Base-by-base conservation (phyloP, 64 coral and sea anemone species). In the Orbicella faveolata region DNA sequence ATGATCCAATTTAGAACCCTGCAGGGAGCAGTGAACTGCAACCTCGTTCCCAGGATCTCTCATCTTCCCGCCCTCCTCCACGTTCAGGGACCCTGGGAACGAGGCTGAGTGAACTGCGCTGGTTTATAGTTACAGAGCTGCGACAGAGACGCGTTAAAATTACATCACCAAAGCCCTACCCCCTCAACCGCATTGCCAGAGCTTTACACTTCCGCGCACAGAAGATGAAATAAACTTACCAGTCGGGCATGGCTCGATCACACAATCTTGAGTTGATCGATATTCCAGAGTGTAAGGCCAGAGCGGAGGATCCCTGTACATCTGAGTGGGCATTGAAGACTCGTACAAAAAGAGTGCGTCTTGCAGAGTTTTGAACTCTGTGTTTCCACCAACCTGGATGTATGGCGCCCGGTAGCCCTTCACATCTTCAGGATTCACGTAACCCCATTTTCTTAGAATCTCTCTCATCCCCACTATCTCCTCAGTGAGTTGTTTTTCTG, bases 271-370 rank as follows among this genome's bases (percentile, higher is more conserved):
- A 0, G 79, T 92, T 78, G 84, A 54, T 21, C 13, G 41, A 67
- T 93, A 96, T 55, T 93, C 94, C 3, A 96, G 63, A 3, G 94
- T 96, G 72, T 96, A 96, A 20, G 94, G 94, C 94, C 94, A 96
- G 37, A 96, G 39, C 15, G 94, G 94, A 14, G 94, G 94, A 13
- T 93, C 83, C 12, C 61, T 93, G 3, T 26, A 81, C 34, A 57
- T 55, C 19, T 34, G 25, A 34, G 94, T 96, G 14, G 94, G 87
- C 94, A 96, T 96, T 26, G 94, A 96, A 12, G 94, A 96, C 39
- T 96, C 94, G 66, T 86, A 93, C 36, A 96, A 23, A 30, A 96
- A 96, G 66, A 80, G 84, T 21, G 67, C 48, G 39, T 96, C 80
- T 36, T 80, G 52, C 41, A 96, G 81, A 0, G 79, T 90, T 72